Conservation (phyloP, 2,113 vertebrate species). For the Pithys albifrons region DNA sequence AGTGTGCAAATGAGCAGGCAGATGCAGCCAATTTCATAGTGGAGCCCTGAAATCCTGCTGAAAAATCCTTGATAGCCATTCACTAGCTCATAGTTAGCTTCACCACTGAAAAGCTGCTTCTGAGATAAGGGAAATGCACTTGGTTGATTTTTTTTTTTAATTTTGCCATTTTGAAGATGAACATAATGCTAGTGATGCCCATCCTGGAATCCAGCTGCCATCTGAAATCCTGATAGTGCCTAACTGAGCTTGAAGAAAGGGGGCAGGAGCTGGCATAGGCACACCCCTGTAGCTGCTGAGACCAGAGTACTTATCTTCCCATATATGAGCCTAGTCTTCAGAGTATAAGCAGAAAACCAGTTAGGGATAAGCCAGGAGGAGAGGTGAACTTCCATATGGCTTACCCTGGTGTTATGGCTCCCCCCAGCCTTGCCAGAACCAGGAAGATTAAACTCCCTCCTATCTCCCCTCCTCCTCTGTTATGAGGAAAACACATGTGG, state of each 20-base stretch:
- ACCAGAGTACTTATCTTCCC: background rate
- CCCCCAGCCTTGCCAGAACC: too few species aligned
- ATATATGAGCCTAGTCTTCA: accelerated
- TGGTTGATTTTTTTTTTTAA: background rate
- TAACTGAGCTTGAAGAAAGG: background rate
- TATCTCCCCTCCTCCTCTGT: too few species aligned
- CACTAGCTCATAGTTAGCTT: background rate
- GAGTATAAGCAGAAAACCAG: background rate
- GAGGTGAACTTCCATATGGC: background rate
- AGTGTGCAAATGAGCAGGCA: background rate
- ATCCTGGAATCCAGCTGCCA: background rate
- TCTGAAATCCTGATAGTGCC: background rate
- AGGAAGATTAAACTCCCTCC: too few species aligned
- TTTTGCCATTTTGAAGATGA: background rate
- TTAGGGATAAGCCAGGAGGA: background rate
- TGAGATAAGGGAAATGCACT: background rate
- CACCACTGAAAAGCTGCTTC: background rate
- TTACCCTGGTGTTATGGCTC: background rate
- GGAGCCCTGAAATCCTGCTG: background rate
- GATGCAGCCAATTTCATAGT: background rate
- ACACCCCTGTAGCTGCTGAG: background rate
- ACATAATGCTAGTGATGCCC: background rate
- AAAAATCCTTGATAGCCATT: background rate
- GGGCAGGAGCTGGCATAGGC: background rate
- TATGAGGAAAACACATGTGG: too few species aligned